phyloP scores from a whole-genome alignment of 2,888 invertebrate species.

The Halocaridina rubra region DNA sequence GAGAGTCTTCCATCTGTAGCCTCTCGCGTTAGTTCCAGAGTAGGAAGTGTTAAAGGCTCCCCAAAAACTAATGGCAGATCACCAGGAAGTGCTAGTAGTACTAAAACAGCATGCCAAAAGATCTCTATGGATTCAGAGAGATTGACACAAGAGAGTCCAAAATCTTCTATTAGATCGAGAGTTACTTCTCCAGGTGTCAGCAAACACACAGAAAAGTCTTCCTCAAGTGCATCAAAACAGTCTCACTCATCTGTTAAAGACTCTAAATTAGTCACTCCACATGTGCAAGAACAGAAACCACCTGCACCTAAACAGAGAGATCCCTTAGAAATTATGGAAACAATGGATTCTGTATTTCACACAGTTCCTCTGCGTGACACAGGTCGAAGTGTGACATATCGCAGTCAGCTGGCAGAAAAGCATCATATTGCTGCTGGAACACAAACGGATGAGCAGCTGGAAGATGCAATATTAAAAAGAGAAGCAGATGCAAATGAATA shows the following conservation, averaged over 20 bases:
- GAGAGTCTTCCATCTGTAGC: slow-evolving; percentile 41
- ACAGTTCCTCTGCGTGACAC: slow-evolving; percentile 49
- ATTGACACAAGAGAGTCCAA: slow-evolving; percentile 21
- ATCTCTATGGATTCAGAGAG: slow-evolving; percentile 46
- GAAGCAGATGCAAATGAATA: not conserved
- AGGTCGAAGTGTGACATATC: slow-evolving; percentile 16
- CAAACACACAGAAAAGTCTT: not conserved
- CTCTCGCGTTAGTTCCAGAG: slow-evolving; percentile 34
- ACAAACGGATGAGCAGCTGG: slow-evolving; percentile 33
- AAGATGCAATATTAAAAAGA: not conserved
- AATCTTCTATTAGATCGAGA: not conserved
- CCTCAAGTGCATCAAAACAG: not conserved
- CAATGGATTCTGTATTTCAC: slow-evolving; percentile 54
- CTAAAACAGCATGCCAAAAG: not conserved
- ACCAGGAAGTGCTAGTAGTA: not conserved
- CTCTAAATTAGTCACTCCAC: not conserved
- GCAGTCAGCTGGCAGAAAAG: slow-evolving; percentile 5
- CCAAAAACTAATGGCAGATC: not conserved
- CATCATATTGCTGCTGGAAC: slow-evolving; percentile 30
- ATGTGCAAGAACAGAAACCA: not conserved
- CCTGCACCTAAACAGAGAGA: slow-evolving; percentile 12
- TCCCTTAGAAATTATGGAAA: slow-evolving; percentile 59
- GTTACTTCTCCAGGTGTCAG: not conserved
- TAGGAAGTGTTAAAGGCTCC: slow-evolving; percentile 1
- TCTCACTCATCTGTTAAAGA: not conserved